These are phyloP conservation scores for Psephotus haematonotus DNA, from an alignment of 2,113 vertebrate species.

Conservation along the genomic window DNA sequence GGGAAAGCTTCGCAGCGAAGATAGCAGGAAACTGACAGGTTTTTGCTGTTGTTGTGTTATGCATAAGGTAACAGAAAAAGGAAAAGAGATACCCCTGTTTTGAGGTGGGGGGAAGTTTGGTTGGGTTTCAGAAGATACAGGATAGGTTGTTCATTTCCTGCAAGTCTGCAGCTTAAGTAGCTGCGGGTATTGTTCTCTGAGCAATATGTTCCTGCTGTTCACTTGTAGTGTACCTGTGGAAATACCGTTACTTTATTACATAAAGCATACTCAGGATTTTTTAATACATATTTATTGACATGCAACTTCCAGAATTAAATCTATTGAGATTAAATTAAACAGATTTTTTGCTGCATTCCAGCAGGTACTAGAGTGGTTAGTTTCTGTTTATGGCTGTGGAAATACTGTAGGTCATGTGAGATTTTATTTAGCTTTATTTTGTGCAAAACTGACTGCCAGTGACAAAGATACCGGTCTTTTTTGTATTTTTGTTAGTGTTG, in stretches of 20 bases:
- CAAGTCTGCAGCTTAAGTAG: background rate
- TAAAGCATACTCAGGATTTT: background rate
- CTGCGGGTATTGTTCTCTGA: background rate
- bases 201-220: background rate
- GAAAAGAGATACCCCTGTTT: background rate
- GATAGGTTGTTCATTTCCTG: background rate
- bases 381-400: background rate
- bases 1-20: background rate
- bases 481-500: background rate
- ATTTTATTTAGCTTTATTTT: background rate
- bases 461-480: background rate
- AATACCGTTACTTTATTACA: background rate
- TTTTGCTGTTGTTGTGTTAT: background rate
- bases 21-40: background rate
- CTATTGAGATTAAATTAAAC: background rate
- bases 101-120: background rate
- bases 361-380: background rate
- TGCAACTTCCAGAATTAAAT: background rate
- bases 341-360: background rate
- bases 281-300: background rate
- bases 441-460: background rate
- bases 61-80: background rate
- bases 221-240: background rate
- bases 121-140: background rate
- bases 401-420: background rate